Evolutionary conservation across 2,797 vertebrate genomes (phyloP).

Genomic region (Pipistrellus pipistrellus): DNA sequence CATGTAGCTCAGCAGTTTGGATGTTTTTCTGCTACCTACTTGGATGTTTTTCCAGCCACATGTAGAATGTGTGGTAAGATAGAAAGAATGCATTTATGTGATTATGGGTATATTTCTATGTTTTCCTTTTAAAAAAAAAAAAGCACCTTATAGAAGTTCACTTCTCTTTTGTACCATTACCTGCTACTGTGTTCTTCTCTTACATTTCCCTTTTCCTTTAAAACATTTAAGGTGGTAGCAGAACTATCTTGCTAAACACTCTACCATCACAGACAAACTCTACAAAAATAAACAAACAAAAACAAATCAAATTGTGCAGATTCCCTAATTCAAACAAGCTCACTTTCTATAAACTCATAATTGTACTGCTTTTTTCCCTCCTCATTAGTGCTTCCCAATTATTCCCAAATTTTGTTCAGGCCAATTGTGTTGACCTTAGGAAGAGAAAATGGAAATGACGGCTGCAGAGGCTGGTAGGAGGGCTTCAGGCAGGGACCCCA

Average conservation of each 20-base stretch:
- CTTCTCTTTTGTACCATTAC: neutral
- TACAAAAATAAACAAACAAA: constrained; percentile 19
- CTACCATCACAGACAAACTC: neutral
- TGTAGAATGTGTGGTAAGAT: neutral
- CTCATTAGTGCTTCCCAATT: neutral
- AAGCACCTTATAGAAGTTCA: neutral
- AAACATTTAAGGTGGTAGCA: neutral
- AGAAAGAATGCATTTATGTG: neutral
- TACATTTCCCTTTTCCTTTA: neutral
- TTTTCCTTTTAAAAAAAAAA: neutral
- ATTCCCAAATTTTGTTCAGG: neutral
- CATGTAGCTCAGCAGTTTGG: constrained; percentile 55
- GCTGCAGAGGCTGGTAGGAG: neutral
- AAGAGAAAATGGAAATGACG: neutral
- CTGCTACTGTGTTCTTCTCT: neutral
- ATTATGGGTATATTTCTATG: neutral
- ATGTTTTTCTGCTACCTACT: neutral
- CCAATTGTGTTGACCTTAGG: neutral
- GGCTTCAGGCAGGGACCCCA: fast-evolving
- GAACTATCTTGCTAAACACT: neutral
- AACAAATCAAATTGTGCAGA: neutral
- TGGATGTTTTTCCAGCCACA: neutral
- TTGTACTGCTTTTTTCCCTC: neutral
- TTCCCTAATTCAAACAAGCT: neutral
- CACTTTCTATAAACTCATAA: neutral